These are phyloP conservation scores for Bursaphelenchus mucronatus DNA, from an alignment of 1,140 invertebrate genomes.

Conservation along the genomic window DNA sequence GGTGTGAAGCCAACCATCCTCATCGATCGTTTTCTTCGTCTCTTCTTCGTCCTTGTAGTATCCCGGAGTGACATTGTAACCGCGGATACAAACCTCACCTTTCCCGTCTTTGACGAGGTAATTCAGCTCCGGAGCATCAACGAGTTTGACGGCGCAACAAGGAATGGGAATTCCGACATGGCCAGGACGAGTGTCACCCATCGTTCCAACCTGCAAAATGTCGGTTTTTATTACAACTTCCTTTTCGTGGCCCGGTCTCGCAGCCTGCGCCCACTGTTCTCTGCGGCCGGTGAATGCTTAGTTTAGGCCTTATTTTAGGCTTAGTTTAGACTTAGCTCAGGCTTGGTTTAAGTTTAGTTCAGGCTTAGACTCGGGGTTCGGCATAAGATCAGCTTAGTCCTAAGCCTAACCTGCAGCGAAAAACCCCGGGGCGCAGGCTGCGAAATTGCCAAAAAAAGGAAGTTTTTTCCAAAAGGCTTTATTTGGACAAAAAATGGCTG, in stretches of 20 bases:
- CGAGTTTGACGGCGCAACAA: slow-evolving; percentile 58
- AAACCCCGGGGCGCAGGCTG: too few species aligned
- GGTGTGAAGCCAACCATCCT: slow-evolving; percentile 63
- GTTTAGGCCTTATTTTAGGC: too few species aligned
- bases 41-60: slow-evolving; percentile 63
- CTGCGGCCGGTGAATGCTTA: too few species aligned
- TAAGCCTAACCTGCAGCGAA: too few species aligned
- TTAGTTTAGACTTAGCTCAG: too few species aligned
- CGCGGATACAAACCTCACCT: slow-evolving; percentile 58
- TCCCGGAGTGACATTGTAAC: slow-evolving; percentile 59
- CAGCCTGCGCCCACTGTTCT: too few species aligned
- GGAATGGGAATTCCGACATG: slow-evolving; percentile 61
- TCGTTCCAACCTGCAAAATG: slow-evolving; percentile 30
- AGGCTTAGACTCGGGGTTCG: too few species aligned
- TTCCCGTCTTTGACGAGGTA: slow-evolving; percentile 54
- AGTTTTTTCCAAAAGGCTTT: too few species aligned
- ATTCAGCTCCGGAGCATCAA: slow-evolving; percentile 59
- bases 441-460: too few species aligned
- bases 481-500: slow-evolving; percentile 51
- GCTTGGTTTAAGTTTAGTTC: too few species aligned
- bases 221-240: not conserved
- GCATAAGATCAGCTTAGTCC: too few species aligned
- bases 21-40: slow-evolving; percentile 63
- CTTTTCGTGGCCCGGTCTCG: too few species aligned
- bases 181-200: slow-evolving; percentile 53